Evolutionary conservation across 2,888 invertebrate species (phyloP), one percentile per base, ranked within the genome.

Genomic region (Anodontia alba): DNA sequence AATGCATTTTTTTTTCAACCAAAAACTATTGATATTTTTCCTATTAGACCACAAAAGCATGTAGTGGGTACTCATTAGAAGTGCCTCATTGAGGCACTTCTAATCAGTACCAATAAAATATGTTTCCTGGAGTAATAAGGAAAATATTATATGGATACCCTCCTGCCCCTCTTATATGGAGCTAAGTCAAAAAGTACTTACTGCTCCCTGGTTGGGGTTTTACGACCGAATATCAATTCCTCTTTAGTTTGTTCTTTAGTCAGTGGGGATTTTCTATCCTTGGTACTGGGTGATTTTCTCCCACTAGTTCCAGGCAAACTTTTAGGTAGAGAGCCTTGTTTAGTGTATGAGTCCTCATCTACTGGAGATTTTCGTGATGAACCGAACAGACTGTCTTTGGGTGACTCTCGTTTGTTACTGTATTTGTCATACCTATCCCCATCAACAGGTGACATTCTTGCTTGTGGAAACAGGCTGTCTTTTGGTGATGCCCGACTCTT

Each of bases 141-240:
- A n/a, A n/a, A n/a, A n/a, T 42, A 10, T 42, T 42, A 7, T 10
- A 10, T 42, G 7, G n/a, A n/a, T n/a, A n/a, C n/a, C n/a, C n/a
- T n/a, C n/a, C n/a, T n/a, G n/a, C n/a, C n/a, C n/a, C n/a, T n/a
- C n/a, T n/a, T n/a, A n/a, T n/a, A n/a, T n/a, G n/a, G n/a, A n/a
- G n/a, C n/a, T n/a, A n/a, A n/a, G n/a, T n/a, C n/a, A n/a, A n/a
- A 38, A 15, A 36, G n/a, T 49, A 49, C 36, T 71, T 83, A 84
- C 83, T 66, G 69, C 66, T 87, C 88, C 62, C 80, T 73, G 29
- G 87, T 87, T 68, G 90, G 90, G 2, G 90, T 89, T 51, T 89
- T 91, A 20, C 89, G 83, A 23, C 91, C 90, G 89, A 91, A 91
- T n/a, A 91, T 90, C 46, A 87, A 83, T 15, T 90, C 91, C 66